Percentiles rank a stretch among this genome's conserved stretches.
Evolutionary conservation across 2,888 invertebrate species (phyloP).

Genomic region (Hemaris fuciformis): DNA sequence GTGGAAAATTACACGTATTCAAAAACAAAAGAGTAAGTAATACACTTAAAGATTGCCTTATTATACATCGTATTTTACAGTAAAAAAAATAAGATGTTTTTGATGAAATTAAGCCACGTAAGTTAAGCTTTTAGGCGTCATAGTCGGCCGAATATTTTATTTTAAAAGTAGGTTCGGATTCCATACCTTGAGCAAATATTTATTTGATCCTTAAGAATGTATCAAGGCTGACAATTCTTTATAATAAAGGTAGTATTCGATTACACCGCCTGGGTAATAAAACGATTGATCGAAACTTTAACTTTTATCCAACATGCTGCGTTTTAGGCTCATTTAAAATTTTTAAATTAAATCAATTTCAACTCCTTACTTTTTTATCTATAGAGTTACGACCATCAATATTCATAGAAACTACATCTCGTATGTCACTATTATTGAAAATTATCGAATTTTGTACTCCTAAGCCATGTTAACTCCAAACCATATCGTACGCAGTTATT

Average conservation of each 20-base stretch:
- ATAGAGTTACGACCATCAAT: too few species aligned
- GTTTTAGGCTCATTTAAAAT: not conserved
- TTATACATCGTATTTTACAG: not conserved
- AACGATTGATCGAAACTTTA: not conserved
- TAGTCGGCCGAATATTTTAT: not conserved
- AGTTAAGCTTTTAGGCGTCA: not conserved
- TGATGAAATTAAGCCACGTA: not conserved
- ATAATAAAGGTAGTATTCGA: not conserved
- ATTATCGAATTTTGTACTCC: not conserved
- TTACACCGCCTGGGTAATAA: not conserved
- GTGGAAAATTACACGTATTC: not conserved
- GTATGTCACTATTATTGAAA: too few species aligned
- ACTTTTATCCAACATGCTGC: too few species aligned
- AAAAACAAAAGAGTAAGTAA: too few species aligned
- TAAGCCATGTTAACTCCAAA: not conserved
- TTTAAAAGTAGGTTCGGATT: not conserved
- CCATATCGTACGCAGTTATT: not conserved
- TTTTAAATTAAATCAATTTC: too few species aligned
- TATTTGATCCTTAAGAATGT: constrained; percentile 1
- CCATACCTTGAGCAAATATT: not conserved
- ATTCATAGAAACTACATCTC: too few species aligned
- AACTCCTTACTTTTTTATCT: too few species aligned
- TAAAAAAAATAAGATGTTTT: not conserved
- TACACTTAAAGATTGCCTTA: not conserved
- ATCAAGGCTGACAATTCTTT: not conserved